A percentile compares a stretch with the other conserved stretches of the same genome.
phyloP scores from a whole-genome alignment of 2,888 invertebrate species.

The Hoplodrina blanda region DNA sequence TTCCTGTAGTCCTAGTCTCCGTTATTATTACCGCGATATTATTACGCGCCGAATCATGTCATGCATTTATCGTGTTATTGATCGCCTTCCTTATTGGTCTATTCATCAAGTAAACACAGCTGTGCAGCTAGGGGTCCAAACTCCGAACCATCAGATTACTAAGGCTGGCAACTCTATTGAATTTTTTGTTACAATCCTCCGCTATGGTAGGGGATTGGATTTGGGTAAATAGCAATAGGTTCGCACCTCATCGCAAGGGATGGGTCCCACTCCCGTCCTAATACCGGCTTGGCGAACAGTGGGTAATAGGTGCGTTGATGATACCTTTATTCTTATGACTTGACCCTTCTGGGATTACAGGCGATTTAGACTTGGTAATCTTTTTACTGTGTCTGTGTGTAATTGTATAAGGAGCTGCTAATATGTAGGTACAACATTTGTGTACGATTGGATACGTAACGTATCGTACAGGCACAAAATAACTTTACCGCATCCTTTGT shows the following conservation, averaged over 20 bases:
- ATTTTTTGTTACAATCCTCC: constrained; percentile 44
- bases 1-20: constrained; percentile 12
- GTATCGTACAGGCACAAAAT: too few species aligned
- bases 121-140: constrained; percentile 35
- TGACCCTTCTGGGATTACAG: constrained; percentile 42
- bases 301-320: constrained; percentile 43
- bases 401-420: constrained; percentile 9
- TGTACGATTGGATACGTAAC: background rate
- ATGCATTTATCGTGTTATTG: constrained; percentile 25
- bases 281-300: constrained; percentile 35
- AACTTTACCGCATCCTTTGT: too few species aligned
- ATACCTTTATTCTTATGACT: constrained; percentile 35
- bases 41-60: background rate
- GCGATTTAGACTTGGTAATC: constrained; percentile 41
- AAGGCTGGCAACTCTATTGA: constrained; percentile 22
- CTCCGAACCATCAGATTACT: constrained; percentile 28
- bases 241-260: constrained; percentile 52
- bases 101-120: constrained; percentile 44
- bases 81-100: constrained; percentile 8
- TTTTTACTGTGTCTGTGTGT: constrained; percentile 21
- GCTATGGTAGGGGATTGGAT: constrained; percentile 42
- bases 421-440: background rate
- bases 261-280: constrained; percentile 28
- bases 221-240: constrained; percentile 49
- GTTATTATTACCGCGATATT: constrained; percentile 6